A percentile compares a stretch with the other conserved stretches of the same genome.
Evolutionary conservation across 1,140 invertebrate species (phyloP).

Genomic region (Frieseomelitta varia): DNA sequence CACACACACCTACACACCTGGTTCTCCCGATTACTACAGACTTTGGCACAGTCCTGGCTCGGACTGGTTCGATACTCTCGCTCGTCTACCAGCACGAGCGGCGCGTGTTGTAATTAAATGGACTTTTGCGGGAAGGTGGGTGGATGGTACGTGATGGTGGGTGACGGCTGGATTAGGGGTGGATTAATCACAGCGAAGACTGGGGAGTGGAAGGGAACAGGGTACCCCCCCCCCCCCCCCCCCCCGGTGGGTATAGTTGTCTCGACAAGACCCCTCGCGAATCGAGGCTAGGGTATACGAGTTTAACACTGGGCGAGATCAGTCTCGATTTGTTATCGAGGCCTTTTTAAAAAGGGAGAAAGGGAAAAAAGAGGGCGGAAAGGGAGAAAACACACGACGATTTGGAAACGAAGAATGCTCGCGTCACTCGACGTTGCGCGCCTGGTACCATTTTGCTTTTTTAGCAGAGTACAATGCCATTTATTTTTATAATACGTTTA

Average conservation of each 20-base stretch:
- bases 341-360: neutral
- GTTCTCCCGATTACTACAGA: slow-evolving; percentile 36
- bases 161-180: neutral
- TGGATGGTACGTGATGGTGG: neutral
- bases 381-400: slow-evolving; percentile 11
- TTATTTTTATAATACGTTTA: slow-evolving; percentile 83
- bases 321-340: slow-evolving; percentile 21
- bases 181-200: slow-evolving; percentile 25
- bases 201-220: too few relatives aligned
- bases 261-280: neutral
- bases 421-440: slow-evolving; percentile 80
- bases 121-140: slow-evolving; percentile 43
- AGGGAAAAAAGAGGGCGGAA: neutral
- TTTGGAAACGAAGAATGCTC: slow-evolving; percentile 72
- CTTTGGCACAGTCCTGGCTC: slow-evolving; percentile 45
- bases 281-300: slow-evolving; percentile 21
- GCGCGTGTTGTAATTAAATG: slow-evolving; percentile 63
- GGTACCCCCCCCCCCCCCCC: too few relatives aligned
- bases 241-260: neutral
- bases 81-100: slow-evolving; percentile 61
- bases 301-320: slow-evolving; percentile 43
- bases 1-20: slow-evolving; percentile 22
- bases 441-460: slow-evolving; percentile 81
- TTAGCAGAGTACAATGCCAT: slow-evolving; percentile 82
- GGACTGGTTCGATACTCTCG: slow-evolving; percentile 51